Evolutionary conservation across 2,888 invertebrate genomes (phyloP).

Genomic region (Acleris laterana): DNA sequence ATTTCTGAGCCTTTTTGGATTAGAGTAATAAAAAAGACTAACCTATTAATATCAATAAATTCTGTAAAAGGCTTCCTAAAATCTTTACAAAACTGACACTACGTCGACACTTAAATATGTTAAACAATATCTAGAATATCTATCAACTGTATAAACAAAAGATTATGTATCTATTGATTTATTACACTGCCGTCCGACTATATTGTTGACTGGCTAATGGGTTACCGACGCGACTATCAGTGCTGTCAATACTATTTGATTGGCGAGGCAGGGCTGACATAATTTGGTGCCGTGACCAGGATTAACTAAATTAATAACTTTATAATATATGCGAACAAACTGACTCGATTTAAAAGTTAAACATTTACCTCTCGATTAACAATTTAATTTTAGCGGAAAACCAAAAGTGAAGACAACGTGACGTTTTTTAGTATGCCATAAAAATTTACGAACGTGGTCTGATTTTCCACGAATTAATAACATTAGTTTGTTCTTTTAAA

Average conservation of each 20-base stretch:
- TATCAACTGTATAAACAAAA: neutral
- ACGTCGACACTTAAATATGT: neutral
- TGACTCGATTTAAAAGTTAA: too few relatives aligned
- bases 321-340: neutral
- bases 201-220: neutral
- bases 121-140: neutral
- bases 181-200: neutral
- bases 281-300: neutral
- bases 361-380: too few relatives aligned
- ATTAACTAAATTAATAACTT: neutral
- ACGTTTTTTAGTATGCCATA: too few relatives aligned
- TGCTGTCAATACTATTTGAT: neutral
- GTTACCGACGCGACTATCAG: constrained; percentile 4
- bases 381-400: too few relatives aligned
- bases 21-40: too few relatives aligned
- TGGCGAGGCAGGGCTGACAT: neutral
- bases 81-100: too few relatives aligned
- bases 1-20: too few relatives aligned
- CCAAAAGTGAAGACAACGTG: too few relatives aligned
- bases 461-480: too few relatives aligned
- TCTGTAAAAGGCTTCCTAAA: too few relatives aligned
- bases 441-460: too few relatives aligned
- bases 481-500: neutral
- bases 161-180: neutral
- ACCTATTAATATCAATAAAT: too few relatives aligned